phyloP scores from a whole-genome alignment of 2,113 vertebrate genomes.

The Eublepharis macularius region DNA sequence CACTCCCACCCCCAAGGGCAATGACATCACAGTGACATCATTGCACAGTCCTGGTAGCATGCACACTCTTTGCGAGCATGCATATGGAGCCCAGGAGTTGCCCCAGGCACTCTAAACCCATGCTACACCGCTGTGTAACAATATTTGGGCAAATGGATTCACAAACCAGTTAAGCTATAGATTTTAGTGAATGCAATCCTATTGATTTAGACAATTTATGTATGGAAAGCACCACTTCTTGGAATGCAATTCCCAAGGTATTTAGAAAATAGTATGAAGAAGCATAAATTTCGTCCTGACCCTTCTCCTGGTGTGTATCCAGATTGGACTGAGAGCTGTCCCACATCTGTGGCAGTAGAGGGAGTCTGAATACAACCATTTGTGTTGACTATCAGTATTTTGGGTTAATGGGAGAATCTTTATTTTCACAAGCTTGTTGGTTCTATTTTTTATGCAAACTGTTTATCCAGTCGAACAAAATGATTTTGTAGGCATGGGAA shows the following conservation, averaged over 20 bases:
- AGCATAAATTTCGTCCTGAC: neutral
- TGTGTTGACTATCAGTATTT: neutral
- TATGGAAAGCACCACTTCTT: neutral
- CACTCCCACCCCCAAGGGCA: too few species aligned
- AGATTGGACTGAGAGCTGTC: neutral
- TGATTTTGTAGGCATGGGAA: neutral
- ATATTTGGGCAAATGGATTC: neutral
- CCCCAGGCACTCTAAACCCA: too few species aligned
- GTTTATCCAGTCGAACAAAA: neutral
- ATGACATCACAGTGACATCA: too few species aligned
- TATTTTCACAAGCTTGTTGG: neutral
- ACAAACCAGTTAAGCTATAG: neutral
- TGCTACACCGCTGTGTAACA: too few species aligned
- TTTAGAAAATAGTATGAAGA: neutral
- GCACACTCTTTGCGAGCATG: too few species aligned
- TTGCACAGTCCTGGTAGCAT: too few species aligned
- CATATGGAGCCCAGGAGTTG: too few species aligned
- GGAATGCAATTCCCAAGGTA: neutral
- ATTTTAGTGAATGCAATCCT: neutral
- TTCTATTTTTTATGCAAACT: neutral
- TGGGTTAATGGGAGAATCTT: neutral
- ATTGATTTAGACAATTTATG: neutral
- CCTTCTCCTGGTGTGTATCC: neutral
- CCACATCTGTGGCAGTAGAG: neutral
- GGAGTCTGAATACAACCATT: neutral